A percentile compares a stretch with the other conserved stretches of the same genome.
These are phyloP conservation scores for Heliothis subflexa DNA, from an alignment of 1,140 invertebrate species.

Conservation along the genomic window DNA sequence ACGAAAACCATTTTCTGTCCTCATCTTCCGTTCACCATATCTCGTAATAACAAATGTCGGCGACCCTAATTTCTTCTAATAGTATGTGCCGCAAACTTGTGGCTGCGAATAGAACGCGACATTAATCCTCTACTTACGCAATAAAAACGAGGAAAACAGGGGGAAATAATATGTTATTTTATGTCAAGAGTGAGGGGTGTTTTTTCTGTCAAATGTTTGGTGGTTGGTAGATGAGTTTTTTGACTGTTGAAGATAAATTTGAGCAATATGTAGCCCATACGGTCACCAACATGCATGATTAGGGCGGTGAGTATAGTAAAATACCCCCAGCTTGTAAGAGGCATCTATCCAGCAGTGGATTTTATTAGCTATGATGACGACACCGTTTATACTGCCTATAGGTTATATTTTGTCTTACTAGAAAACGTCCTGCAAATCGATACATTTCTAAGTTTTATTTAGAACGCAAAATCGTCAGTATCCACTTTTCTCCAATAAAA, in stretches of 20 bases:
- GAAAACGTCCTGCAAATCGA: too few relatives aligned
- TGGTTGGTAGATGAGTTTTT: background rate
- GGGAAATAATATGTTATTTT: conserved; percentile 35
- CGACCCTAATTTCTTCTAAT: conserved; percentile 43
- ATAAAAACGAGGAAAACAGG: conserved; percentile 45
- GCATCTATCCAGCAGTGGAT: too few relatives aligned
- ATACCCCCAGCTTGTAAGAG: too few relatives aligned
- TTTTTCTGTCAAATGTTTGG: conserved; percentile 15
- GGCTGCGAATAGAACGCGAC: conserved; percentile 9
- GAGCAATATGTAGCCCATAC: background rate
- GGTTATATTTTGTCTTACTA: too few relatives aligned
- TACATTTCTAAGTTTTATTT: too few relatives aligned
- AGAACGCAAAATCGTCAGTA: background rate
- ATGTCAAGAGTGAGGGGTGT: background rate
- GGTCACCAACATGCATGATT: too few relatives aligned
- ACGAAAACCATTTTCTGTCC: conserved; percentile 7
- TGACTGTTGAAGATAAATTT: background rate
- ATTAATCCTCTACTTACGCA: conserved; percentile 39
- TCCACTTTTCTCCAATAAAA: background rate
- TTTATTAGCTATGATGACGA: too few relatives aligned
- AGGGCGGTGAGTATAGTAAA: too few relatives aligned
- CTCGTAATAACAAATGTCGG: conserved; percentile 12
- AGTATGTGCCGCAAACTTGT: conserved; percentile 22
- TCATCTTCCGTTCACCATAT: conserved; percentile 18
- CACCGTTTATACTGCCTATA: too few relatives aligned